Evolutionary conservation across 2,888 invertebrate species (phyloP), one percentile per base, ranked within the genome.

Genomic region (Aspidiotus destructor): DNA sequence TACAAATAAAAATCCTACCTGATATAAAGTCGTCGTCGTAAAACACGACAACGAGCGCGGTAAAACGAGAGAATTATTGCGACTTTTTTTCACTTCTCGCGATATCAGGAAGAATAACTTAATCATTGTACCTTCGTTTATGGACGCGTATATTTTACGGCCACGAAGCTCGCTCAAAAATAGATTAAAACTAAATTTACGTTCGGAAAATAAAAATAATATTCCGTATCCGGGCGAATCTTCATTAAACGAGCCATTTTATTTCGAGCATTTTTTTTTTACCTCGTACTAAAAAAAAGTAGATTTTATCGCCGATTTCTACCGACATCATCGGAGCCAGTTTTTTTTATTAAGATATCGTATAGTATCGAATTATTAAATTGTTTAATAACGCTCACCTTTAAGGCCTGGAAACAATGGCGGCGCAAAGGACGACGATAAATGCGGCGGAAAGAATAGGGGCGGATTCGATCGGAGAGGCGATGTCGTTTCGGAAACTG

Each of bases 381-480:
- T 11, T 9, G 15, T 53, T 41, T 53, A 16, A 54, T 55, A 57
- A 15, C 60, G 58, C 76, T 79, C 80, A 88, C 89, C 89, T 87
- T 89, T 89, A 71, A 89, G 80, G 69, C 83, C 81, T 67, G 88
- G 86, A 78, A 92, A 92, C 73, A 92, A 82, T 8, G 91, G 90
- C 74, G 91, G 90, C 65, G 86, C 82, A 72, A 84, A 80, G 75
- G 86, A 80, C 75, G 86, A 85, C 55, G 83, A 85, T 75, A 91
- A 80, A 77, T 90, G 90, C 13, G 90, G 89, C 63, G 90, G 89
- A 76, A 91, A 85, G 80, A 92, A 91, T 70, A 92, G 81, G 13
- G 90, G 89, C 69, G 89, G 80, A 76, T 52, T 76, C 81, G 77
- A 75, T 82, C 76, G 73, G 71, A 10, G 81, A 11, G 90, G 88